Percentiles rank a stretch among this genome's conserved stretches.
These are phyloP conservation scores for Syngnathus scovelli DNA, from an alignment of 2,113 vertebrate genomes.

Conservation along the genomic window DNA sequence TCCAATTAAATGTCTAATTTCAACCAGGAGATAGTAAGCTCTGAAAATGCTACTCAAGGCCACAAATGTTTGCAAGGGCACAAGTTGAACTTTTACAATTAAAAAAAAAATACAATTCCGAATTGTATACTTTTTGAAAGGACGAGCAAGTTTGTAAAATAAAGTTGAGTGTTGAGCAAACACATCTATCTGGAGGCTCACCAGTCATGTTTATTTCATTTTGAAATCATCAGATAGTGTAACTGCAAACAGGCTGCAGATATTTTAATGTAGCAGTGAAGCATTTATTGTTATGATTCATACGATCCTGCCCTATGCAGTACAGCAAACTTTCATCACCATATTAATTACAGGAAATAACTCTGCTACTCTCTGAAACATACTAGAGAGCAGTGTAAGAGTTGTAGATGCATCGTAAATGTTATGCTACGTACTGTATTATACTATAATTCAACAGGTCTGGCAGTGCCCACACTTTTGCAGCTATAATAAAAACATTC, in stretches of 20 bases:
- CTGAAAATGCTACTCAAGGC: background rate
- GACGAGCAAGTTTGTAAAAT: no score
- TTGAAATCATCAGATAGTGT: slow-evolving; percentile 1
- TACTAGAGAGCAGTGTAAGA: background rate
- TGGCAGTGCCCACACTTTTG: background rate
- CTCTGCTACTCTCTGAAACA: background rate
- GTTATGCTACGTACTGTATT: background rate
- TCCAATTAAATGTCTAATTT: background rate
- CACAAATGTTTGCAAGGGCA: no score
- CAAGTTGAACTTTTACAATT: no score
- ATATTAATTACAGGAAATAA: slow-evolving; percentile 2
- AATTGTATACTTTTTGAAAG: no score
- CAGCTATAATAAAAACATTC: no score
- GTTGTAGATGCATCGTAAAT: background rate
- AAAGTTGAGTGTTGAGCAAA: no score
- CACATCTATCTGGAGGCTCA: background rate
- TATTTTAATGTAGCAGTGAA: background rate
- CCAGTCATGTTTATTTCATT: background rate
- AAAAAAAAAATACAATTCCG: no score
- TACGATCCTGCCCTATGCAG: background rate
- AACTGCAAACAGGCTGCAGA: background rate
- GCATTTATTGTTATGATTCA: background rate
- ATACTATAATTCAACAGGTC: background rate
- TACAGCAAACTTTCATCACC: background rate
- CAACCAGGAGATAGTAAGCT: background rate